Conservation (phyloP, 2,888 invertebrate species). For the Quadroppia sp. region DNA sequence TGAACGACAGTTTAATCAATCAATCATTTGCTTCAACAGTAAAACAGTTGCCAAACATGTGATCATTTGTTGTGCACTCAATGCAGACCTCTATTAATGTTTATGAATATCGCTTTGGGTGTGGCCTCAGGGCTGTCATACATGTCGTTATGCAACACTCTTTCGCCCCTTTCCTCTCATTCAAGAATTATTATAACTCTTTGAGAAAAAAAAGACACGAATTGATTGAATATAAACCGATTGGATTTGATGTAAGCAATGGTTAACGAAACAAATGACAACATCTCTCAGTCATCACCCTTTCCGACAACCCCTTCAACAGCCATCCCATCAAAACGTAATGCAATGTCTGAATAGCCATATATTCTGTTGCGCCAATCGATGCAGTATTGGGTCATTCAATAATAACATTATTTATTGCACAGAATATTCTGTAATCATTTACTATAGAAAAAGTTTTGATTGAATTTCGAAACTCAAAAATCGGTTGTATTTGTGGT, state of each 20-base stretch:
- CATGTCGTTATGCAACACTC: not conserved
- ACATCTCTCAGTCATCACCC: no score
- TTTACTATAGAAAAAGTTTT: not conserved
- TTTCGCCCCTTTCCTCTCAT: not conserved
- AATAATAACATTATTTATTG: not conserved
- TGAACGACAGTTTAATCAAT: not conserved
- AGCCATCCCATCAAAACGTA: not conserved
- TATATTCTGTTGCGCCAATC: not conserved
- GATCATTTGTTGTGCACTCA: not conserved
- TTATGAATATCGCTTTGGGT: slow-evolving; percentile 17
- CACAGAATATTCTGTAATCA: not conserved
- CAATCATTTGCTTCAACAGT: not conserved
- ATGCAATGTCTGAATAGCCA: not conserved
- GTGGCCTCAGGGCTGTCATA: slow-evolving; percentile 3
- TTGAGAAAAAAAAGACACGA: not conserved
- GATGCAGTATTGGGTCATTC: slow-evolving; percentile 18
- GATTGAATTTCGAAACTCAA: not conserved
- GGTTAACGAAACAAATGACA: no score
- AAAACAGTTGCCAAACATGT: not conserved
- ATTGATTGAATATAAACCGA: no score
- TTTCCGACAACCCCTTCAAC: no score
- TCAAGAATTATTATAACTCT: no score
- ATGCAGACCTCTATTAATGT: slow-evolving; percentile 32
- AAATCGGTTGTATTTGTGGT: no score
- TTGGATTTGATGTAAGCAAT: no score